Base-by-base conservation (phyloP, 2,888 invertebrate species). In the Petrophora chlorosata region DNA sequence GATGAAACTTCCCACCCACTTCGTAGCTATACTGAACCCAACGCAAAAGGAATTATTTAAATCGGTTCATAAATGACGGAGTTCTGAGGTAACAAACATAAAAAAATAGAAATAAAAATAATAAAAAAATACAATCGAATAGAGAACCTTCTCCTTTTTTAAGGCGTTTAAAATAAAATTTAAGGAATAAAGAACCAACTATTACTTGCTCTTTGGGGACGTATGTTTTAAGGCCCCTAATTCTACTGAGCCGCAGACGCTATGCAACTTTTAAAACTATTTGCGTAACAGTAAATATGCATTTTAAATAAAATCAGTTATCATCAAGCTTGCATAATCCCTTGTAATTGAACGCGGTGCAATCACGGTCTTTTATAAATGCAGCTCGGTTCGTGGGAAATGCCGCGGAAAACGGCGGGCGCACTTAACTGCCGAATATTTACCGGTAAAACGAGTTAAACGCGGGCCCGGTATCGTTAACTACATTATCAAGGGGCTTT, bases 331-430 rank as follows among this genome's bases (percentile, higher is more conserved):
- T 26, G 15, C 40, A 44, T 35, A 34, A 39, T 43, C 38, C 1
- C 22, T 32, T 16, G 41, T 51, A 46, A 51, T 51, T 45, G 41
- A 40, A 13, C 45, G 45, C 36, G n/a, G 43, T 56, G 56, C 47
- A 50, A 53, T 56, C 47, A 51, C 29, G 34, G 49, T 30, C 41
- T 53, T 56, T 53, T 50, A 47, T 50, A 53, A 52, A 52, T 46
- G 46, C 52, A 46, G 28, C 51, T 12, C 32, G 42, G 26, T 46
- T 29, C 46, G 5, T 8, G 13, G 41, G 39, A 47, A 52, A 52
- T 43, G 39, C 46, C 10, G 23, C 33, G 47, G 46, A 52, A 43
- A 46, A 47, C 45, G 35, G 40, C 26, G 30, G 22, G 41, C 32
- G 32, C 49, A 43, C 38, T 38, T 43, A 43, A 43, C 38, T 34